Conservation (phyloP, 1,140 invertebrate genomes). For the Pogonus chalceus region DNA sequence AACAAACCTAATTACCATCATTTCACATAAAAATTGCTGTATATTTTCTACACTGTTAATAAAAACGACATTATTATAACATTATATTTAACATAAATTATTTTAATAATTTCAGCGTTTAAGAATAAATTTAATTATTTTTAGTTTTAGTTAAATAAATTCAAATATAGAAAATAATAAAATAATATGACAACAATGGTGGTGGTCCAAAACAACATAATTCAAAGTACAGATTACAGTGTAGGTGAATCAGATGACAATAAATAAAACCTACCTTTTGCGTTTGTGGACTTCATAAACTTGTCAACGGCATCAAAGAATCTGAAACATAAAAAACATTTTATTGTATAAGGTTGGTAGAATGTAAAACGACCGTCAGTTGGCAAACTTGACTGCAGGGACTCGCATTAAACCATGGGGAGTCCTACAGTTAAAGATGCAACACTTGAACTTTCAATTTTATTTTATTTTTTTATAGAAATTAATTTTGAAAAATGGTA, state of each 20-base stretch:
- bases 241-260: not conserved
- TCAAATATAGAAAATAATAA: no score
- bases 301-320: conserved; percentile 4
- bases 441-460: not conserved
- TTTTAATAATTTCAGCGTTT: no score
- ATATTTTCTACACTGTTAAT: not conserved
- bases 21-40: not conserved
- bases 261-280: conserved; percentile 1
- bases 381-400: not conserved
- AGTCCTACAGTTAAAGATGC: not conserved
- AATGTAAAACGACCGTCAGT: not conserved
- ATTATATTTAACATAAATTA: no score
- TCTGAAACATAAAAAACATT: conserved; percentile 7
- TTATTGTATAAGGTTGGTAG: not conserved
- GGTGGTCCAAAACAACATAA: no score
- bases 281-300: conserved; percentile 3
- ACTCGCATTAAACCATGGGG: not conserved
- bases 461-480: no score
- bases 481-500: no score
- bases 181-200: no score
- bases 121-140: no score
- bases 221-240: no score
- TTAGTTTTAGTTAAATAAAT: no score
- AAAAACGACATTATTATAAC: not conserved
- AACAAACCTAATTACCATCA: conserved; percentile 4